These are phyloP conservation scores for Perca fluviatilis DNA, from an alignment of 2,113 vertebrate genomes.

Conservation along the genomic window DNA sequence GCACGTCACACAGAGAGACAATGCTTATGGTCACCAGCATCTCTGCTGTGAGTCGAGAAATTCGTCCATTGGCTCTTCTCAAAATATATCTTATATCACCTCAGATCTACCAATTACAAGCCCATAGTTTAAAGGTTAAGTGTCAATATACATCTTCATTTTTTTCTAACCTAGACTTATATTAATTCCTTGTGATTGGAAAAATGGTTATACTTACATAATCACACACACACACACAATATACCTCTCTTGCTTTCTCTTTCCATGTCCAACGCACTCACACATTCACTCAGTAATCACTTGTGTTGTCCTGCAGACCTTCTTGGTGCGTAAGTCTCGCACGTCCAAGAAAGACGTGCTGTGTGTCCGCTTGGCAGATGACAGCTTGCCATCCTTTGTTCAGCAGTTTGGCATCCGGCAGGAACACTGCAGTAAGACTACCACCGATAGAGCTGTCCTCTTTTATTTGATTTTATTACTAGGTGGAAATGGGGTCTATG, in stretches of 20 bases:
- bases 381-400: slow-evolving; percentile 89
- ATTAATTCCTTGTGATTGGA: slow-evolving; percentile 15
- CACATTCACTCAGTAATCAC: background rate
- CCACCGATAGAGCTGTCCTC: too few species aligned
- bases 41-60: background rate
- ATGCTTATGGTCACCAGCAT: background rate
- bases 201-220: slow-evolving; percentile 56
- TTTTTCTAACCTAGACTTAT: background rate
- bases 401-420: slow-evolving; percentile 88
- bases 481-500: too few species aligned
- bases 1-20: background rate
- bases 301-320: slow-evolving; percentile 81
- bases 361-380: slow-evolving; percentile 88
- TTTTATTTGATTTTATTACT: too few species aligned
- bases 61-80: background rate
- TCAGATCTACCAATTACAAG: background rate
- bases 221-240: background rate
- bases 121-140: background rate
- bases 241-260: background rate
- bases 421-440: slow-evolving; percentile 79
- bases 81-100: background rate
- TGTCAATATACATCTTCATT: background rate
- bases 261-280: background rate
- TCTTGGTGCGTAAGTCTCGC: slow-evolving; percentile 90
- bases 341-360: slow-evolving; percentile 89